phyloP scores from a whole-genome alignment of 1,140 invertebrate species.

The Conus betulinus region DNA sequence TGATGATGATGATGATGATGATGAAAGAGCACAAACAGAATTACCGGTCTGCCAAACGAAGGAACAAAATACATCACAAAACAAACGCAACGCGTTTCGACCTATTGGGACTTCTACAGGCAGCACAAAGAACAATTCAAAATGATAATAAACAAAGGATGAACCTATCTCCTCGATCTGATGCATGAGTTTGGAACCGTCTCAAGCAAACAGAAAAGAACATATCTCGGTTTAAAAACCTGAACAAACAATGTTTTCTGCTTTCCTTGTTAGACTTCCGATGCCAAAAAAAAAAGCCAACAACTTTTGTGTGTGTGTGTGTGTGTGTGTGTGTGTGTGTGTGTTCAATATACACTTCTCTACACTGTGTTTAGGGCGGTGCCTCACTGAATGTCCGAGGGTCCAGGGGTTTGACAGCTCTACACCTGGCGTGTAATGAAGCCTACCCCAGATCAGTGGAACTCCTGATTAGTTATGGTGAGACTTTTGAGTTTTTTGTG shows the following conservation, averaged over 20 bases:
- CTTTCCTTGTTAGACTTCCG: too few species aligned
- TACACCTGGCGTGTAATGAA: conserved; percentile 32
- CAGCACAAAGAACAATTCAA: background rate
- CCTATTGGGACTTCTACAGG: background rate
- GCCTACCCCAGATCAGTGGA: conserved; percentile 31
- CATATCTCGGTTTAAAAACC: too few species aligned
- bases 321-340: too few species aligned
- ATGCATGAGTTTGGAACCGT: too few species aligned
- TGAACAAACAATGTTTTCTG: too few species aligned
- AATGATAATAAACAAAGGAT: background rate
- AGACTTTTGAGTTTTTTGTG: background rate
- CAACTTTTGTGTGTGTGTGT: too few species aligned
- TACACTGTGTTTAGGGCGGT: background rate
- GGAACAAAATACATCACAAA: too few species aligned
- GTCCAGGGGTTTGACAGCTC: conserved; percentile 26
- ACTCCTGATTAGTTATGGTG: conserved; percentile 22
- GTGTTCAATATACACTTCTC: too few species aligned
- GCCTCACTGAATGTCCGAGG: conserved; percentile 18
- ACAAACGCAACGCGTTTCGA: too few species aligned
- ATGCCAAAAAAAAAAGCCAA: too few species aligned
- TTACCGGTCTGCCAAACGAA: background rate
- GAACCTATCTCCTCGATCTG: background rate
- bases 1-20: conserved; percentile 2
- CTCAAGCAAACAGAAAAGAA: too few species aligned
- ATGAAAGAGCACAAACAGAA: background rate